Evolutionary conservation across 2,797 vertebrate genomes (phyloP), one percentile per base, ranked within the genome.

Genomic region (Anolis apletophallus): DNA sequence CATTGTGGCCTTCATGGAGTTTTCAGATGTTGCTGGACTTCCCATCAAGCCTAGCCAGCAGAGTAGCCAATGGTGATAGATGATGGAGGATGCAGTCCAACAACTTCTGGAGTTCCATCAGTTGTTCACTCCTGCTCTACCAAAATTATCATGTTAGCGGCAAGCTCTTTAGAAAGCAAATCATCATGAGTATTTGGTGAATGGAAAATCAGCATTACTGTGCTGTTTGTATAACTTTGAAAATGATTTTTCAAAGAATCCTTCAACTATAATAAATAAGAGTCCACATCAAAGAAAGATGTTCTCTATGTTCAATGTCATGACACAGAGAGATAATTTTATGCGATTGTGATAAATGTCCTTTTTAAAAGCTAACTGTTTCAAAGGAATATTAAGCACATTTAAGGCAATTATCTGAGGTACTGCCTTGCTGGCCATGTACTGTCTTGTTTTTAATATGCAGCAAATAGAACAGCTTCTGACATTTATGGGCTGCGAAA

Each of bases 371-470:
- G 90, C 61, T 88, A 90, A 86, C 0, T 0, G 81, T 10, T 55
- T 93, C 74, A 91, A 34, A 86, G 84, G 50, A 92, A 92, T 72
- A 94, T 89, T 90, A 91, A 93, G 89, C n/a, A 83, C 3, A 54
- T 85, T 94, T 89, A 36, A 73, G 40, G 86, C 52, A 87, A 46
- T 78, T 85, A 88, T 85, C 85, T 85, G 68, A 8, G 57, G 40
- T 90, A 88, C 0, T 85, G 40, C 85, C 73, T 83, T 87, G 67
- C 84, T 85, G 73, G 74, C 80, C 72, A 77, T 80, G 84, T 68
- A 26, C 57, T 86, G 87, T 83, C 85, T 91, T 90, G 14, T 69
- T 84, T 92, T 88, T 67, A 85, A 29, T n/a, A 59, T 83, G 59
- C 61, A 86, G 88, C 19, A 79, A 71, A 83, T 3, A 81, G 10